Percentiles rank a stretch among this genome's conserved stretches.
Evolutionary conservation across 2,113 vertebrate species (phyloP).

Genomic region (Microtus pennsylvanicus): DNA sequence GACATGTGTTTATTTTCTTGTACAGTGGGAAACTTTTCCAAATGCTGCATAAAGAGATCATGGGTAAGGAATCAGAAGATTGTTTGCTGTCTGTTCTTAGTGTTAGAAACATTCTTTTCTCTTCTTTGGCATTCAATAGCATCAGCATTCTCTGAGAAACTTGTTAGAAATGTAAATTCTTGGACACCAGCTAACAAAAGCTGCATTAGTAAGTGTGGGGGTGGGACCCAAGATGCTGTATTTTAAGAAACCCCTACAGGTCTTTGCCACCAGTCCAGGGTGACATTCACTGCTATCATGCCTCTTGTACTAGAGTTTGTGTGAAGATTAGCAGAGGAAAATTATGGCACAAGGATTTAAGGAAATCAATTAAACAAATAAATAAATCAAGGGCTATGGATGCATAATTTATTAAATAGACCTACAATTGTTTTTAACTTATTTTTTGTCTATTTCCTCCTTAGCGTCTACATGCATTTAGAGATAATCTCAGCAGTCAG

Average conservation of each 20-base stretch:
- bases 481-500: conserved; percentile 87
- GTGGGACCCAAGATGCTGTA: not conserved
- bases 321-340: conserved; percentile 33
- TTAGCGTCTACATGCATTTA: conserved; percentile 80
- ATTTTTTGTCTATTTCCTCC: conserved; percentile 83
- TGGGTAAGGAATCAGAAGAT: not conserved
- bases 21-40: not conserved
- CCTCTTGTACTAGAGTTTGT: not conserved
- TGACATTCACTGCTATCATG: not conserved
- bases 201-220: not conserved
- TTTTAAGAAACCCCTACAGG: conserved; percentile 19
- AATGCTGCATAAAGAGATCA: not conserved
- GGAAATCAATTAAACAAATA: conserved; percentile 33
- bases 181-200: not conserved
- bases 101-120: not conserved
- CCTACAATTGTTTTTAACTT: conserved; percentile 81
- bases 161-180: conserved; percentile 35
- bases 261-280: not conserved
- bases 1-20: not conserved
- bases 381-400: conserved; percentile 37
- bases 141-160: conserved; percentile 5
- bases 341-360: not conserved
- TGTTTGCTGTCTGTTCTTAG: not conserved
- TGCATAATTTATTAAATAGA: conserved; percentile 83
- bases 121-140: not conserved